These are phyloP conservation scores for Pseudomyrmex pallidus DNA, from an alignment of 1,140 invertebrate species.

Conservation along the genomic window DNA sequence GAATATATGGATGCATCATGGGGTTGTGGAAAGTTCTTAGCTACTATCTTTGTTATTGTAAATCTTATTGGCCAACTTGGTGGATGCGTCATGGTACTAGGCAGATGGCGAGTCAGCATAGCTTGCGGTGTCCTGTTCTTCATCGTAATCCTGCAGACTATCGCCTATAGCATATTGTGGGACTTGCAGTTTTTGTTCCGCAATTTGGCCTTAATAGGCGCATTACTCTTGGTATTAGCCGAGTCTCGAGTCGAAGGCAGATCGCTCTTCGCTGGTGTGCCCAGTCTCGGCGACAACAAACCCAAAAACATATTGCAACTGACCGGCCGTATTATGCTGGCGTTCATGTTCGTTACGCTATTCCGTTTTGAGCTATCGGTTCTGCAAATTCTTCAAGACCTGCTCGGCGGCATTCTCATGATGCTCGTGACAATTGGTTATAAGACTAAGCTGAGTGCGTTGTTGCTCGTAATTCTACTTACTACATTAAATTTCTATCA, in stretches of 20 bases:
- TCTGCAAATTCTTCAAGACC: conserved; percentile 92
- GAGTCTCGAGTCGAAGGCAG: conserved; percentile 96
- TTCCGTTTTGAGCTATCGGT: conserved; percentile 97
- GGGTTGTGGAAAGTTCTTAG: conserved; percentile 97
- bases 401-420: conserved; percentile 97
- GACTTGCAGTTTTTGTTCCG: conserved; percentile 98
- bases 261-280: conserved; percentile 99
- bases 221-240: conserved; percentile 96
- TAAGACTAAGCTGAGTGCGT: conserved; percentile 99
- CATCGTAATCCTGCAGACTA: conserved; percentile 97
- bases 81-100: conserved; percentile 97
- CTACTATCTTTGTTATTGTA: conserved; percentile 95
- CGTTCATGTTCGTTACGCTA: conserved; percentile 99
- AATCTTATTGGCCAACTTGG: conserved; percentile 98
- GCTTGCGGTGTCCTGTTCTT: conserved; percentile 98
- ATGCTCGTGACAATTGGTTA: conserved; percentile 98
- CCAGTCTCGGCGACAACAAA: conserved; percentile 97
- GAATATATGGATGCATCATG: conserved; percentile 99
- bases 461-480: conserved; percentile 96
- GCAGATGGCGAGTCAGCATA: conserved; percentile 96
- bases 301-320: conserved; percentile 99
- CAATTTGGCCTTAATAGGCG: conserved; percentile 98
- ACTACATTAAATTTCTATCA: conserved; percentile 97
- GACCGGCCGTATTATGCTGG: conserved; percentile 96
- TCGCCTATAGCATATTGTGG: conserved; percentile 99